phyloP scores from a whole-genome alignment of 2,113 vertebrate genomes.

The Prunella himalayana region DNA sequence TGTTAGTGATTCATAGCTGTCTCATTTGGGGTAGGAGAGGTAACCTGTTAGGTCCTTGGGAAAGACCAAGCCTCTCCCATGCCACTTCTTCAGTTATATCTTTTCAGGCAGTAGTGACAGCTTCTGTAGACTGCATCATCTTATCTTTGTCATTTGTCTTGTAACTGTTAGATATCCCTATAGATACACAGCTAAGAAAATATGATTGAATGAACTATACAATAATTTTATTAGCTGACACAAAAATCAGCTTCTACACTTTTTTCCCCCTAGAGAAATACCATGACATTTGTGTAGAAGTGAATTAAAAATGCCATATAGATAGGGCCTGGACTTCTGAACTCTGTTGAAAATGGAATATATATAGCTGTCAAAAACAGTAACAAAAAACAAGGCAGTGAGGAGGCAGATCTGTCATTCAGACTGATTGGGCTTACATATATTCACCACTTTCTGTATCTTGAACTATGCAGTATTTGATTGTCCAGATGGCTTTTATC shows the following conservation, averaged over 20 bases:
- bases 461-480: constrained; percentile 29
- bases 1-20: neutral
- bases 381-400: constrained; percentile 12
- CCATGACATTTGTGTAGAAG: constrained; percentile 51
- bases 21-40: neutral
- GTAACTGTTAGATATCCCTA: neutral
- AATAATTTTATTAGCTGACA: constrained; percentile 50
- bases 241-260: constrained; percentile 1
- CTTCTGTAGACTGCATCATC: neutral
- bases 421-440: constrained; percentile 39
- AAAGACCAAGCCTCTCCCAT: neutral
- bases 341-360: constrained; percentile 30
- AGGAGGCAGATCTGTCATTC: constrained; percentile 30
- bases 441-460: neutral
- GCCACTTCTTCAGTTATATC: neutral
- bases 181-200: neutral
- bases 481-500: constrained; percentile 33
- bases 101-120: neutral
- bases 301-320: constrained; percentile 54
- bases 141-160: neutral
- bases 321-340: constrained; percentile 40
- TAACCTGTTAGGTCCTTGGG: neutral
- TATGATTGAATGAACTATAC: constrained; percentile 15
- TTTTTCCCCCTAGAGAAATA: constrained; percentile 28
- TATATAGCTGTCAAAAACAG: constrained; percentile 26